These are phyloP conservation scores for Lasius fuliginosus DNA, from an alignment of 2,888 invertebrate species.

Conservation along the genomic window DNA sequence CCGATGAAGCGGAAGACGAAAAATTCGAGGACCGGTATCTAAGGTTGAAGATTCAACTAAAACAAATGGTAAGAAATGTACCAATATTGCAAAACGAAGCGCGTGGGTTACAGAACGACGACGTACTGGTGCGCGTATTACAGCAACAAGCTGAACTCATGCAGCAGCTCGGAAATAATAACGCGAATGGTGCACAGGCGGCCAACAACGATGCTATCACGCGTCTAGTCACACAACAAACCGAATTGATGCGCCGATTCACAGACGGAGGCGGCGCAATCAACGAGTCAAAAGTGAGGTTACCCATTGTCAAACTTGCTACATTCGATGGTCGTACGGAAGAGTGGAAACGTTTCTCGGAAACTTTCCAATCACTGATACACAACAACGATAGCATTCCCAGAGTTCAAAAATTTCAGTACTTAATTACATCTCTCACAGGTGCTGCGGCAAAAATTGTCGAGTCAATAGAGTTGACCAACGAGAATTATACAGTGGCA, in stretches of 20 bases:
- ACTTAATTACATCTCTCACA: not conserved
- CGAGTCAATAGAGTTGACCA: not conserved
- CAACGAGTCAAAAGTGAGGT: not conserved
- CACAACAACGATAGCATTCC: not conserved
- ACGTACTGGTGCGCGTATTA: no score
- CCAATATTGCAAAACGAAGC: no score
- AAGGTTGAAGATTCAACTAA: not conserved
- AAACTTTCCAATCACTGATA: not conserved
- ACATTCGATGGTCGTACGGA: constrained; percentile 16
- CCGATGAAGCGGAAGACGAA: not conserved
- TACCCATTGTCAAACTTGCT: not conserved
- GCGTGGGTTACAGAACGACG: no score
- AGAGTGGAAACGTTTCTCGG: not conserved
- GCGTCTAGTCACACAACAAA: not conserved
- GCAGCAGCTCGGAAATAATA: not conserved
- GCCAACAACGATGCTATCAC: not conserved
- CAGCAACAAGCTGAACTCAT: constrained; percentile 1
- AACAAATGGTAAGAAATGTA: not conserved
- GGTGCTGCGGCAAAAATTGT: not conserved
- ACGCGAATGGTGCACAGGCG: not conserved
- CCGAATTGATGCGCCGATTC: not conserved
- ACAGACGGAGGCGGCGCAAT: not conserved
- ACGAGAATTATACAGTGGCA: not conserved
- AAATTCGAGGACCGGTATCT: not conserved
- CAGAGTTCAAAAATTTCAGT: not conserved